Conservation (phyloP, 2,797 vertebrate species). For the Leucoraja ocellata region DNA sequence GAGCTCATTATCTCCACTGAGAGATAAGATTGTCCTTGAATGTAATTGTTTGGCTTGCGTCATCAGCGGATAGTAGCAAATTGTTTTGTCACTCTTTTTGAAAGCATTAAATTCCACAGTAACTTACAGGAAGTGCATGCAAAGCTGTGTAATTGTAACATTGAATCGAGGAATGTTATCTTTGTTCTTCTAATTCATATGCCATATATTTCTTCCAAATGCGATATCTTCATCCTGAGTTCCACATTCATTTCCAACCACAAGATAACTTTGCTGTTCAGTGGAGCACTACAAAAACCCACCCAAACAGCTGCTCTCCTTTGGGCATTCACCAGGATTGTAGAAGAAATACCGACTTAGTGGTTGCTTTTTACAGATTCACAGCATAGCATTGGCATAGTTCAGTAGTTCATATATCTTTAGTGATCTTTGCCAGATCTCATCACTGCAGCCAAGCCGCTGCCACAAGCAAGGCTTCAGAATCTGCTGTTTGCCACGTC, state of each 20-base stretch:
- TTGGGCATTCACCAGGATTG: not conserved
- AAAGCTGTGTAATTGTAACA: not conserved
- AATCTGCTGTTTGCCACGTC: not conserved
- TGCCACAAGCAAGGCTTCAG: not conserved
- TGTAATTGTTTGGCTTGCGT: constrained; percentile 8
- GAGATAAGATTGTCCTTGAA: constrained; percentile 15
- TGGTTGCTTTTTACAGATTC: not conserved
- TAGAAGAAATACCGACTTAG: not conserved
- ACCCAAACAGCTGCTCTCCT: not conserved
- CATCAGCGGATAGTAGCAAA: not conserved
- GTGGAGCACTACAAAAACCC: not conserved
- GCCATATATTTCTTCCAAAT: not conserved
- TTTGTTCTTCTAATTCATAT: not conserved
- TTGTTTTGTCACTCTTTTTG: not conserved
- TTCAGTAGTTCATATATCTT: not conserved
- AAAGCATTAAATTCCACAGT: not conserved
- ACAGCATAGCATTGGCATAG: not conserved
- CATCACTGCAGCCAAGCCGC: not conserved
- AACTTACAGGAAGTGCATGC: not conserved
- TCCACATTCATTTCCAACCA: not conserved
- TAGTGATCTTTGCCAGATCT: constrained; percentile 1
- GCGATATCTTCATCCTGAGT: not conserved
- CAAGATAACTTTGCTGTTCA: not conserved
- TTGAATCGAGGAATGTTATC: not conserved
- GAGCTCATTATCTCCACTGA: constrained; percentile 7